A percentile compares a stretch with the other conserved stretches of the same genome.
These are phyloP conservation scores for Pachyseris speciosa DNA, from an alignment of 64 coral and sea anemone genomes.

Conservation along the genomic window DNA sequence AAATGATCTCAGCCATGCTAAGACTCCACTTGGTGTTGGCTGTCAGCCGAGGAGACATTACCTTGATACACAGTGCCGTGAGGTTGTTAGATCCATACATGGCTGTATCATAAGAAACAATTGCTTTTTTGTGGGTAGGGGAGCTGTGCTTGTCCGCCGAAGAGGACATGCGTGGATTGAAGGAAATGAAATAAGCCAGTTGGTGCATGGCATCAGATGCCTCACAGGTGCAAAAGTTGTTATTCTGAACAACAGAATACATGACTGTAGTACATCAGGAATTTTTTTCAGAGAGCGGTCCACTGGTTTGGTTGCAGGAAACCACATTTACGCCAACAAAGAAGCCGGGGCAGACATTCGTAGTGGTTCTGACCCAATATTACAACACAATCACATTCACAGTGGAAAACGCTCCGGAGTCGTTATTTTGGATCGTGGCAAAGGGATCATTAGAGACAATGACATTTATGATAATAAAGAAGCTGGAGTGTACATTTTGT, in stretches of 20 bases:
- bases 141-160: slow-evolving; percentile 80
- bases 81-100: slow-evolving; percentile 84
- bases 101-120: slow-evolving; percentile 92
- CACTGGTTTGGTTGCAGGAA: slow-evolving; percentile 90
- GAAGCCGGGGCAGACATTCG: slow-evolving; percentile 96
- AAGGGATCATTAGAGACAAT: slow-evolving; percentile 87
- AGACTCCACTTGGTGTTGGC: background rate
- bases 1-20: slow-evolving; percentile 27
- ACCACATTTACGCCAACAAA: slow-evolving; percentile 87
- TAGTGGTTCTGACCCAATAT: slow-evolving; percentile 88
- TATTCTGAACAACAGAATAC: slow-evolving; percentile 84
- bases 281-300: slow-evolving; percentile 94
- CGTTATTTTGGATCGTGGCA: slow-evolving; percentile 89
- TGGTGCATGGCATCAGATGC: slow-evolving; percentile 81
- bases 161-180: slow-evolving; percentile 93
- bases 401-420: slow-evolving; percentile 91
- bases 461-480: slow-evolving; percentile 98
- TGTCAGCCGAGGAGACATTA: slow-evolving; percentile 44
- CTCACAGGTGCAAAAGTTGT: slow-evolving; percentile 86
- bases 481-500: slow-evolving; percentile 92
- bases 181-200: slow-evolving; percentile 81
- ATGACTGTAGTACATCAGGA: slow-evolving; percentile 89
- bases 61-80: slow-evolving; percentile 79
- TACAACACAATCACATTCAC: slow-evolving; percentile 95
- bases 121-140: slow-evolving; percentile 70